Conservation (phyloP, 2,797 vertebrate genomes). For the Rhinichthys osculus region DNA sequence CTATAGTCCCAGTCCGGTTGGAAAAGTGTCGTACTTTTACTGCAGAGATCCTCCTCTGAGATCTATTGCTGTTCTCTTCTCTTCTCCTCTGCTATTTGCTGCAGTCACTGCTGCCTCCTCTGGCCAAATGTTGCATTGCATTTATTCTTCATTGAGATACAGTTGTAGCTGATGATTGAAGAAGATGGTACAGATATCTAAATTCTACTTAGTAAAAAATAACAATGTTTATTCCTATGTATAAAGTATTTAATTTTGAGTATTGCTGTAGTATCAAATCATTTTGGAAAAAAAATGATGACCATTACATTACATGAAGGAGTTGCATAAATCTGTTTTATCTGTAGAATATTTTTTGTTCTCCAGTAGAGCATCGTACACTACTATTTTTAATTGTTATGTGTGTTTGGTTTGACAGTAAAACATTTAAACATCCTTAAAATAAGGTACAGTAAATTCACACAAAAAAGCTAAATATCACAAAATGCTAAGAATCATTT, state of each 20-base stretch:
- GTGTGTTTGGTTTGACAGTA: background rate
- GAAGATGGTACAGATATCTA: background rate
- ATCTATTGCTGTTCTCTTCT: conserved; percentile 72
- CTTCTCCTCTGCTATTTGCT: conserved; percentile 60
- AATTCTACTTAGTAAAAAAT: background rate
- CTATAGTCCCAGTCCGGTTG: conserved; percentile 71
- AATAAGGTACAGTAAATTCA: background rate
- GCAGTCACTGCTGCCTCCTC: conserved; percentile 75
- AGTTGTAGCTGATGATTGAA: background rate
- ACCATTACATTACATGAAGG: background rate
- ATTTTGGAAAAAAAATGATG: background rate
- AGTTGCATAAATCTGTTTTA: background rate
- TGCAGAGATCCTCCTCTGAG: conserved; percentile 78
- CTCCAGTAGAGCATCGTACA: background rate
- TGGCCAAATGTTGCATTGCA: conserved; percentile 58
- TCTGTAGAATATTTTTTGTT: background rate
- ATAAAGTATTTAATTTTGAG: background rate
- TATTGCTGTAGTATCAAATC: background rate
- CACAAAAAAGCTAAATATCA: background rate
- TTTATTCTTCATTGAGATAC: background rate
- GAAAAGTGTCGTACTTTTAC: conserved; percentile 83
- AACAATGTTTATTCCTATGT: background rate
- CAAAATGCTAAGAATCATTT: background rate
- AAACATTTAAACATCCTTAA: background rate
- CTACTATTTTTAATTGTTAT: background rate